Evolutionary conservation across 2,797 vertebrate genomes (phyloP), one percentile per base, ranked within the genome.

Genomic region (Myiotriccus ornatus): DNA sequence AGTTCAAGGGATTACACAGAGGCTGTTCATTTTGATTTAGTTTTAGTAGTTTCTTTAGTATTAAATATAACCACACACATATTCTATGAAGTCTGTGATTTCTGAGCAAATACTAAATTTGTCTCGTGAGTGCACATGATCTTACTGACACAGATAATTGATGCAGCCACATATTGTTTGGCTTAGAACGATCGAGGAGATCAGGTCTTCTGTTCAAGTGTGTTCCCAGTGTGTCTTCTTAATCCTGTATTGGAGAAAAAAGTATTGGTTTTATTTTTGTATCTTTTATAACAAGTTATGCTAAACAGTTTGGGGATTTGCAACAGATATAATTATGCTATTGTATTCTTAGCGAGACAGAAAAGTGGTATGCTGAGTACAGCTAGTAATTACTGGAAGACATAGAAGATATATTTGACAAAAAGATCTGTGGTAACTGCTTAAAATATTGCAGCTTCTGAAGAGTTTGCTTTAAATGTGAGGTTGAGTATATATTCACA

Each of bases 301-400:
- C 59, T 89, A 73, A 95, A 87, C 30, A 84, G n/a, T 93, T 93
- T 87, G 5, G 37, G 71, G 28, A 56, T 50, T 84, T 95, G 65
- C 43, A 87, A 87, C 53, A 79, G 50, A 78, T 50, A 39, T 95
- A 90, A 93, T 93, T 96, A 76, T 81, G 89, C 76, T 88, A 69
- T 57, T 93, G 74, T 82, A 65, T 90, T 96, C 84, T 84, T 95
- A 94, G 94, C 9, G 2, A 96, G 90, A 96, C 80, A 95, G 89
- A 92, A 95, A 97, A 97, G 95, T 93, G 34, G 68, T 87, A 94
- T 49, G 59, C 84, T 95, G 46, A n/a, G 35, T 90, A 68, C n/a
- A 96, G 50, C 59, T 74, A 74, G 89, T 95, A 96, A 97, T 97
- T 97, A 95, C 52, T 92, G 84, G n/a, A 83, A 94, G 57, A 73